Evolutionary conservation across 2,888 invertebrate genomes (phyloP), one percentile per base, ranked within the genome.

Genomic region (Serripes groenlandicus): DNA sequence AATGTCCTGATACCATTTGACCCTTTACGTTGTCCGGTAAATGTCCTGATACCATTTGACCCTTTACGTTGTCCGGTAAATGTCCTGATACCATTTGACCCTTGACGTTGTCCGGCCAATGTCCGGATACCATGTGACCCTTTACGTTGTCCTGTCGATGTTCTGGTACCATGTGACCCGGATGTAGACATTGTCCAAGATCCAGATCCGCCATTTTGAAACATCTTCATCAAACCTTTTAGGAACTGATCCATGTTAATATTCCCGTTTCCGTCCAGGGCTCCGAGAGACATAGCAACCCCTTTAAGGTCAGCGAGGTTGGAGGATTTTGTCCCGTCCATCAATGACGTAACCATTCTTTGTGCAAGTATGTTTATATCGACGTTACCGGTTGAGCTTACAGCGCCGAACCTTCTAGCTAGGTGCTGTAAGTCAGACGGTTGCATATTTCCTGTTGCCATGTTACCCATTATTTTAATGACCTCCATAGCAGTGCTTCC

Each of bases 251-350:
- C 54, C 54, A 75, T 69, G 26, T 78, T 68, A 3, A 84, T 75
- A n/a, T 84, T 81, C 3, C 81, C 84, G 30, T 80, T 81, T 30
- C 15, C 42, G 68, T 84, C 81, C 11, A 81, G 56, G 4, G 84
- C 84, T 4, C 84, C 84, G 21, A 75, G 21, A 7, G 69, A 34
- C 32, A 70, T 60, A 18, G 85, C 85, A 28, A 81, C 56, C n/a
- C 81, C 70, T 66, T 81, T 64, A 4, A 81, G 28, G 23, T 73
- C 35, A 15, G 80, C 77, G 28, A 78, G 32, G 7, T 42, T 37
- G 15, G 71, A 30, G 23, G 66, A 60, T 52, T 35, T 35, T 3
- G 34, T 49, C 9, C 54, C 18, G 9, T 58, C 60, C 42, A 70
- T 66, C 28, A 81, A 35, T 0, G 73, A 70, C 21, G 28, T 30